Percentiles rank a stretch among this genome's conserved stretches.
Conservation (phyloP, 1,140 invertebrate genomes). For the Bemisia tabaci region DNA sequence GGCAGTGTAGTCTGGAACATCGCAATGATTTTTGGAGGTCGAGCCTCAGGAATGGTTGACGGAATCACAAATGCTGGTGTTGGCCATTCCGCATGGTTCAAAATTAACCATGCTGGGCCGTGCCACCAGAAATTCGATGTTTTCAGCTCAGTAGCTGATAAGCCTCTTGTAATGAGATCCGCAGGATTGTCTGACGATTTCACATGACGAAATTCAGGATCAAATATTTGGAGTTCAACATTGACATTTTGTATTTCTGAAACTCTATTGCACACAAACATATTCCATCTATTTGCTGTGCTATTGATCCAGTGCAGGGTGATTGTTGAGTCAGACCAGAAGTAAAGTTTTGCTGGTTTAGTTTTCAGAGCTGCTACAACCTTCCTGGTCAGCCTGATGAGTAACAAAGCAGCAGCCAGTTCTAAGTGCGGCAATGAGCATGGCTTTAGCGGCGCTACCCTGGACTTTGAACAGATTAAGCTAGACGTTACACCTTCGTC, state of each 20-base stretch:
- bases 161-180: constrained; percentile 15
- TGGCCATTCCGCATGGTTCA: background rate
- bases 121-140: background rate
- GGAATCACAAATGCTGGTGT: background rate
- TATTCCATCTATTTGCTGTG: constrained; percentile 15
- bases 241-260: background rate
- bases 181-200: constrained; percentile 15
- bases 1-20: background rate
- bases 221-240: too few species aligned
- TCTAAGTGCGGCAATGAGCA: constrained; percentile 29
- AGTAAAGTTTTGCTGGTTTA: constrained; percentile 3
- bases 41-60: background rate
- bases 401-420: constrained; percentile 27
- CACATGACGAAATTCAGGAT: too few species aligned
- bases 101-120: background rate
- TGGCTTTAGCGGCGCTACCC: constrained; percentile 27
- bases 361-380: constrained; percentile 8
- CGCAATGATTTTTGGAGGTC: background rate
- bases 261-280: constrained; percentile 20
- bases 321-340: constrained; percentile 20
- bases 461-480: constrained; percentile 25
- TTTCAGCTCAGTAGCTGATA: constrained; percentile 6
- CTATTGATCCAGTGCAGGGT: constrained; percentile 19
- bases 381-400: constrained; percentile 14
- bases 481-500: too few species aligned